Evolutionary conservation across 2,888 invertebrate genomes (phyloP).

Genomic region (Pheosia gnoma): DNA sequence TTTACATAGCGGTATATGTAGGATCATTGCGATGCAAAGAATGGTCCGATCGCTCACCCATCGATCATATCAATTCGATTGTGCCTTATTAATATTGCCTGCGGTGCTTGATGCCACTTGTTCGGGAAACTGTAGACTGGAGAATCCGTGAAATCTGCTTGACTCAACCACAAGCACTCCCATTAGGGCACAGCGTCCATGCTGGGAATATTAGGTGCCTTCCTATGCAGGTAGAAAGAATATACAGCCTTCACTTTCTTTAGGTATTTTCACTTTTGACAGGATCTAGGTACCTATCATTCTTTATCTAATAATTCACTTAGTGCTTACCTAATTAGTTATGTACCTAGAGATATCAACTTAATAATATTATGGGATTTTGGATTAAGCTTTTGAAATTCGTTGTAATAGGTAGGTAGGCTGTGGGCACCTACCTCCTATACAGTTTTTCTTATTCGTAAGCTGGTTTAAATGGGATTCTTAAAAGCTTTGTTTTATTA

Average conservation of each 20-base stretch:
- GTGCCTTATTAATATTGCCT: constrained; percentile 39
- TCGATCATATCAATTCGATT: constrained; percentile 73
- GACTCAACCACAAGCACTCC: constrained; percentile 3
- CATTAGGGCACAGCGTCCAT: background rate
- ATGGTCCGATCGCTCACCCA: constrained; percentile 51
- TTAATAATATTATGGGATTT: no score
- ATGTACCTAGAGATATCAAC: no score
- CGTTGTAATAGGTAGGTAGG: no score
- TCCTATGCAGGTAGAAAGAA: background rate
- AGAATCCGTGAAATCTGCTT: constrained; percentile 28
- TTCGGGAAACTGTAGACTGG: constrained; percentile 36
- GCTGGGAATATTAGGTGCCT: background rate
- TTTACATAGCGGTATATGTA: constrained; percentile 76
- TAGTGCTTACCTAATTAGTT: no score
- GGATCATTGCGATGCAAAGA: constrained; percentile 73
- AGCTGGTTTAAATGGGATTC: no score
- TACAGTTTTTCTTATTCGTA: no score
- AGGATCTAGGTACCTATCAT: no score
- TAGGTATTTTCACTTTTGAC: background rate
- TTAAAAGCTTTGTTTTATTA: no score
- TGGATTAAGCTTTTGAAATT: no score
- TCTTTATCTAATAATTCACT: no score
- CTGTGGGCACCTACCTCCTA: no score
- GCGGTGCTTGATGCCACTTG: constrained; percentile 36
- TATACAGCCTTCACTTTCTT: background rate